Percentiles rank a stretch among this genome's conserved stretches.
Conservation (phyloP, 2,888 invertebrate species). For the Lasius fuliginosus region DNA sequence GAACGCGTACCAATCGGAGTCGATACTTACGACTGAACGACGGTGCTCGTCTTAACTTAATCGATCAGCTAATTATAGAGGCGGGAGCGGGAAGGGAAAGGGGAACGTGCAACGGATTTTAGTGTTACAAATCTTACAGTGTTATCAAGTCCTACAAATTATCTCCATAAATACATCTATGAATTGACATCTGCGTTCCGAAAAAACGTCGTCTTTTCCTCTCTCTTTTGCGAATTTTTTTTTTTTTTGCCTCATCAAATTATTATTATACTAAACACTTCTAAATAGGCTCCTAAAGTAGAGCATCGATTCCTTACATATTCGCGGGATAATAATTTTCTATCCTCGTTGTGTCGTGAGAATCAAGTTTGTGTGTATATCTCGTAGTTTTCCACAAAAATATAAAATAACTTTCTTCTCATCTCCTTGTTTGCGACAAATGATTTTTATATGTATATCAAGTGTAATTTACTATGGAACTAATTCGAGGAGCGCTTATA, state of each 20-base stretch:
- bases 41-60: constrained; percentile 21
- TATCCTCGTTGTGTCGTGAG: constrained; percentile 38
- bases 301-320: not conserved
- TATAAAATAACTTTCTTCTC: not conserved
- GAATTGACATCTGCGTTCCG: constrained; percentile 45
- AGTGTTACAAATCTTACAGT: constrained; percentile 30
- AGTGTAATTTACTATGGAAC: constrained; percentile 7
- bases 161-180: constrained; percentile 44
- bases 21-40: constrained; percentile 5
- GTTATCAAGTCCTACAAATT: constrained; percentile 37
- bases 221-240: not conserved
- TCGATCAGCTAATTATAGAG: not conserved
- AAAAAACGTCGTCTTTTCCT: constrained; percentile 7
- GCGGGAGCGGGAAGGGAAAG: not conserved
- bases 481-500: not conserved
- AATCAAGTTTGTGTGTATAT: not conserved
- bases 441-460: not conserved
- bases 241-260: constrained; percentile 1
- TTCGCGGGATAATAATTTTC: not conserved
- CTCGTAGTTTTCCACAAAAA: not conserved
- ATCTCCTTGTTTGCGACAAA: not conserved
- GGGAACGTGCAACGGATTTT: constrained; percentile 18
- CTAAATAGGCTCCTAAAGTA: not conserved
- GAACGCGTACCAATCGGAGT: not conserved
- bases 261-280: constrained; percentile 22